These are phyloP conservation scores for Pheosia gnoma DNA, from an alignment of 2,888 invertebrate species.

Conservation along the genomic window DNA sequence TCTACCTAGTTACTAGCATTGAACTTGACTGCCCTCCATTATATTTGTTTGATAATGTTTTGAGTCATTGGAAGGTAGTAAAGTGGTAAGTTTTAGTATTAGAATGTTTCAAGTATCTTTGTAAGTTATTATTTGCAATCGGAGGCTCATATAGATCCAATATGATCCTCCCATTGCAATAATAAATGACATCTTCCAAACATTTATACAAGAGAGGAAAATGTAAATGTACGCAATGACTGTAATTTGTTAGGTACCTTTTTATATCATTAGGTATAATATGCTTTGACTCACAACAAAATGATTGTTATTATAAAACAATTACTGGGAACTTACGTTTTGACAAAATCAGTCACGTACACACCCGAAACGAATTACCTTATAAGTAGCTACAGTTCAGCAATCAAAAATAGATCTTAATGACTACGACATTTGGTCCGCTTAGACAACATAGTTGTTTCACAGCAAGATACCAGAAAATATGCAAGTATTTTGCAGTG, in stretches of 20 bases:
- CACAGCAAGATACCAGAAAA: neutral
- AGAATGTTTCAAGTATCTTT: neutral
- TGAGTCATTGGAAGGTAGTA: neutral
- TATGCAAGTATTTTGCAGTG: neutral
- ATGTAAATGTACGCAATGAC: neutral
- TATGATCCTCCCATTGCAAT: no score
- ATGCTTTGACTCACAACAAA: neutral
- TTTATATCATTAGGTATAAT: neutral
- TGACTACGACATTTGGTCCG: neutral
- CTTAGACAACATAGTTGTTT: no score
- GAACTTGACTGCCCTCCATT: conserved; percentile 36
- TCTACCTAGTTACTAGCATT: conserved; percentile 24
- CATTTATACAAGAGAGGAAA: no score
- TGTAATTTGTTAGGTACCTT: neutral
- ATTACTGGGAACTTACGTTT: neutral
- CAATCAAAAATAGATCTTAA: neutral
- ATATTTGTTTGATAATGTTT: conserved; percentile 8
- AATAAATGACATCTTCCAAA: no score
- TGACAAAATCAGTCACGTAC: conserved; percentile 1
- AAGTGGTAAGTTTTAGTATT: neutral
- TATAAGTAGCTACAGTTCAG: neutral
- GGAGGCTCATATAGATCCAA: no score
- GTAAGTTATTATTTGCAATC: neutral
- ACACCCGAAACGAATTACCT: neutral
- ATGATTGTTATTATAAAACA: neutral